A percentile compares a stretch with the other conserved stretches of the same genome.
These are phyloP conservation scores for Meloidogyne exigua DNA, from an alignment of 1,140 invertebrate species.

Conservation along the genomic window DNA sequence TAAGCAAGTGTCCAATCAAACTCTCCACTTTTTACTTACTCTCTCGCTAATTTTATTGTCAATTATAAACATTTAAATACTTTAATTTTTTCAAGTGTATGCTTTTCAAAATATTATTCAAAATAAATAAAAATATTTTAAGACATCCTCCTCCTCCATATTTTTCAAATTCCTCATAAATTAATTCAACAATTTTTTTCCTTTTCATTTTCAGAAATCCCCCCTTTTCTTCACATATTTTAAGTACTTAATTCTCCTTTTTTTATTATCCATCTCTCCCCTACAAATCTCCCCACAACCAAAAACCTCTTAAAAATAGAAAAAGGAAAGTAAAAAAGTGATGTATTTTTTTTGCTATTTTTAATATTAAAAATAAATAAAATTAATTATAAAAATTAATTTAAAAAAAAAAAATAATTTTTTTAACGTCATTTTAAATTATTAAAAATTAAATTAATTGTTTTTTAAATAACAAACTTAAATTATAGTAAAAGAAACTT, in stretches of 20 bases:
- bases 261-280: not conserved
- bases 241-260: not conserved
- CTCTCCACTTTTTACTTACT: not conserved
- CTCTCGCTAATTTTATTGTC: not conserved
- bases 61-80: not conserved
- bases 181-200: slow-evolving; percentile 3
- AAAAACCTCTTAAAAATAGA: slow-evolving; percentile 1
- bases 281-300: not conserved
- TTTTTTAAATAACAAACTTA: no score
- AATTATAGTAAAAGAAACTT: no score
- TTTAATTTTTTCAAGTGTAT: not conserved
- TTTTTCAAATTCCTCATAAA: not conserved
- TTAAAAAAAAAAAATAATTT: no score
- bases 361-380: not conserved
- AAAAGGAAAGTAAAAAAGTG: not conserved
- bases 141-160: not conserved
- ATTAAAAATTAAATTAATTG: no score
- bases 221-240: not conserved
- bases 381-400: not conserved
- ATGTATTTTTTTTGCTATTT: not conserved
- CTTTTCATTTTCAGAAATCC: not conserved
- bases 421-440: not conserved
- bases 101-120: not conserved
- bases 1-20: not conserved
- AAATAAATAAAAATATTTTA: not conserved